Percentiles rank a stretch among this genome's conserved stretches.
Evolutionary conservation across 1,140 invertebrate species (phyloP).

Genomic region (Neelides sp.): DNA sequence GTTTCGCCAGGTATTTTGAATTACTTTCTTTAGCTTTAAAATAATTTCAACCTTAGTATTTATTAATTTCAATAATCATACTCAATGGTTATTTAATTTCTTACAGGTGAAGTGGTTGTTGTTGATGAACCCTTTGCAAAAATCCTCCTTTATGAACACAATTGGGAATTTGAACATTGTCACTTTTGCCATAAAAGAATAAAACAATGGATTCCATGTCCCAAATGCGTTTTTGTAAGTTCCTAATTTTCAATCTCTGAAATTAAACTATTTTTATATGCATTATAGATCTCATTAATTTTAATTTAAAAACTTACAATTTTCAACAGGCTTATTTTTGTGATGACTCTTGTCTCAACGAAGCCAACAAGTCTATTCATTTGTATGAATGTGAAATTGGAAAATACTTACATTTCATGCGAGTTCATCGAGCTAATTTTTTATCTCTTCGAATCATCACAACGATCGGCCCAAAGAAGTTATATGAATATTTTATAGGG

Average conservation of each 20-base stretch:
- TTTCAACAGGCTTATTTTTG: conserved; percentile 13
- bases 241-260: too few relatives aligned
- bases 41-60: too few relatives aligned
- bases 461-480: background rate
- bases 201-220: conserved; percentile 4
- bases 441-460: conserved; percentile 13
- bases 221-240: conserved; percentile 14
- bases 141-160: conserved; percentile 7
- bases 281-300: background rate
- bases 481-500: conserved; percentile 11
- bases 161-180: conserved; percentile 11
- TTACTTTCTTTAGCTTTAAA: too few relatives aligned
- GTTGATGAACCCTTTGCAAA: conserved; percentile 10
- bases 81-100: too few relatives aligned
- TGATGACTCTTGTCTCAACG: background rate
- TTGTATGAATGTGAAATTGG: conserved; percentile 14
- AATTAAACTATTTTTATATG: background rate
- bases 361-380: background rate
- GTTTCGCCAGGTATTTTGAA: conserved; percentile 7
- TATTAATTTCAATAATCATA: too few relatives aligned
- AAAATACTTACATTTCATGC: conserved; percentile 8
- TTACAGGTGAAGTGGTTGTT: conserved; percentile 2
- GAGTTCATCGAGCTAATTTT: conserved; percentile 1
- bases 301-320: background rate
- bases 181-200: background rate